Evolutionary conservation across 37 sponge, comb jelly and placozoan species (phyloP), one percentile per base, ranked within the genome.

Genomic region (Corticium candelabrum): DNA sequence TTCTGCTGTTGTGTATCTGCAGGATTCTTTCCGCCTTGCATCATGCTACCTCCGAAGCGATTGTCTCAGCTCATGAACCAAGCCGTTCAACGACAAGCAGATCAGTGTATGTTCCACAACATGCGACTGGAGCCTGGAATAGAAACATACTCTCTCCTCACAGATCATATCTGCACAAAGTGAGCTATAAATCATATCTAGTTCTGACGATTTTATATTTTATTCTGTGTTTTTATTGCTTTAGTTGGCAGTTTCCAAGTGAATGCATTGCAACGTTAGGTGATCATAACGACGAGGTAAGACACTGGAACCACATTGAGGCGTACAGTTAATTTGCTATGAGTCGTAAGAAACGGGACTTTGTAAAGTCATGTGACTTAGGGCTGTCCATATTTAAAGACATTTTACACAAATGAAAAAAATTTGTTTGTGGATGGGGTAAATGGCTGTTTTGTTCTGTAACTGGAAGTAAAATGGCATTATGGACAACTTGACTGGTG

Each of bases 231-330:
- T 27, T 82, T 5, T 81, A 21, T 67, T 40, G 37, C 62, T 78
- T 5, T 67, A 90, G 91, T 39, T 73, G 81, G 35, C 84, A 92
- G 32, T 86, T 98, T 57, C 99, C 99, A 34, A 84, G 86, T 21
- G 87, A 86, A 67, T 81, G 90, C 3, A 81, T 87, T 0, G 89
- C 89, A 38, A 76, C 85, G 4, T 82, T 98, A 3, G 68, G 70
- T 30, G 95, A 91, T 34, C 99, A 98, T 80, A 81, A 85, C 29
- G 99, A 98, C 82, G 95, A 98, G 76, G 90, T 96, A 29, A 29
- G 84, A 34, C n/a, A n/a, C n/a, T n/a, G n/a, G n/a, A n/a, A n/a
- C n/a, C n/a, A n/a, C n/a, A n/a, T n/a, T n/a, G n/a, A n/a, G n/a
- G n/a, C n/a, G n/a, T n/a, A n/a, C n/a, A n/a, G n/a, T n/a, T n/a